Percentiles rank a stretch among this genome's conserved stretches.
phyloP scores from a whole-genome alignment of 1,140 invertebrate species.

The Neuroterus valhalla region DNA sequence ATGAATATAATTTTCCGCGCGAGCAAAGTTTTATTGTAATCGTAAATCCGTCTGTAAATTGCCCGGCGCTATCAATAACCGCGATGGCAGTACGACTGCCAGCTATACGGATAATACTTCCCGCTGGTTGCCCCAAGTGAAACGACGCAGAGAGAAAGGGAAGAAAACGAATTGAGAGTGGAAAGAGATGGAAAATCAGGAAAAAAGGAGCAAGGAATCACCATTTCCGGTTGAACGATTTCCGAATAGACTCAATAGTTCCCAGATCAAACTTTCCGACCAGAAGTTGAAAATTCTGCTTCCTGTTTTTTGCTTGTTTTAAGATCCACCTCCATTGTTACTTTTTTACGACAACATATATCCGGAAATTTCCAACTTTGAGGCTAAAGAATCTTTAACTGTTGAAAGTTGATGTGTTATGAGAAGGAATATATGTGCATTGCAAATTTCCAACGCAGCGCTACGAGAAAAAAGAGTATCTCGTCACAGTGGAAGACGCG shows the following conservation, averaged over 20 bases:
- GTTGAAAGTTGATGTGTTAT: not conserved
- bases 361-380: not conserved
- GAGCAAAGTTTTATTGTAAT: conserved; percentile 74
- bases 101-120: conserved; percentile 28
- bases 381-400: not conserved
- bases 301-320: conserved; percentile 1
- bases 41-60: conserved; percentile 74
- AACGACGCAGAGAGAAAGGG: not conserved
- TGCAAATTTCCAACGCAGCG: no score
- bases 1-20: conserved; percentile 74
- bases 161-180: conserved; percentile 5
- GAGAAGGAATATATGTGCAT: no score
- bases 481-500: no score
- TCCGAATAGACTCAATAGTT: conserved; percentile 20
- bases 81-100: conserved; percentile 41
- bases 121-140: conserved; percentile 16
- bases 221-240: conserved; percentile 23
- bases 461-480: no score
- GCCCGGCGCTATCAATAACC: conserved; percentile 69
- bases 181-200: not conserved
- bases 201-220: conserved; percentile 18
- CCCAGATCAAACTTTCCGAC: conserved; percentile 19
- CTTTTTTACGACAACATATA: not conserved
- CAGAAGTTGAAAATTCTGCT: conserved; percentile 9
- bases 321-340: not conserved